phyloP scores from a whole-genome alignment of 2,113 vertebrate species.

The Syngnathus typhle region DNA sequence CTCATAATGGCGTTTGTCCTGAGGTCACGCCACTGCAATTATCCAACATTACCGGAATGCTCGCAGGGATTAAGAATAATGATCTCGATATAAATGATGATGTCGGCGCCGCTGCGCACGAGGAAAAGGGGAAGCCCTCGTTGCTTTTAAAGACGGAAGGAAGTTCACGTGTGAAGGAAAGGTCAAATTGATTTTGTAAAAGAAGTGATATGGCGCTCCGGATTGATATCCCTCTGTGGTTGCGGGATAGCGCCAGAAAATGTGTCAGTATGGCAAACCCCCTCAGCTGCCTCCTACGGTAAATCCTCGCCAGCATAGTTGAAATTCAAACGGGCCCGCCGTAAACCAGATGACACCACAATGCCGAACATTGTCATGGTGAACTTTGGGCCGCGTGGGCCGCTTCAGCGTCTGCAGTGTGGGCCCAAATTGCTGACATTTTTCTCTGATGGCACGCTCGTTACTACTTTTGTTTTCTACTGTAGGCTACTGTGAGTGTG shows the following conservation, averaged over 20 bases:
- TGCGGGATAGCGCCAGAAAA: neutral
- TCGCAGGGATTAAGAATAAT: conserved; percentile 61
- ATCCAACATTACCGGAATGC: conserved; percentile 61
- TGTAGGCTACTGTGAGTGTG: conserved; percentile 33
- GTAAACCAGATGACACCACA: conserved; percentile 63
- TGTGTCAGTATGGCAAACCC: conserved; percentile 22
- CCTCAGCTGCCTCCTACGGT: conserved; percentile 53
- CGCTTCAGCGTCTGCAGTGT: conserved; percentile 38
- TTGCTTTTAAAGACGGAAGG: neutral
- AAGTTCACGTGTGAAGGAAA: neutral
- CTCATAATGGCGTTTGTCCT: conserved; percentile 62
- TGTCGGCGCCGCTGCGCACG: conserved; percentile 29
- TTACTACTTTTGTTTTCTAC: conserved; percentile 53
- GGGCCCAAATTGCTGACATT: conserved; percentile 67
- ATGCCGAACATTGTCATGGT: conserved; percentile 64
- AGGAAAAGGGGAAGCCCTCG: neutral
- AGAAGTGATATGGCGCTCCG: neutral
- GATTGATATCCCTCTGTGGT: neutral
- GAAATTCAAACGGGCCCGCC: conserved; percentile 51
- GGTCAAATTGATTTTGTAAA: neutral
- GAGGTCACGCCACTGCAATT: conserved; percentile 69
- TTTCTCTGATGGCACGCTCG: conserved; percentile 59
- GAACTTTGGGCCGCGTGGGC: conserved; percentile 74
- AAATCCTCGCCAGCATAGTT: conserved; percentile 62
- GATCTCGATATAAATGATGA: conserved; percentile 43